phyloP scores from a whole-genome alignment of 2,113 vertebrate species.

The Petaurus breviceps region DNA sequence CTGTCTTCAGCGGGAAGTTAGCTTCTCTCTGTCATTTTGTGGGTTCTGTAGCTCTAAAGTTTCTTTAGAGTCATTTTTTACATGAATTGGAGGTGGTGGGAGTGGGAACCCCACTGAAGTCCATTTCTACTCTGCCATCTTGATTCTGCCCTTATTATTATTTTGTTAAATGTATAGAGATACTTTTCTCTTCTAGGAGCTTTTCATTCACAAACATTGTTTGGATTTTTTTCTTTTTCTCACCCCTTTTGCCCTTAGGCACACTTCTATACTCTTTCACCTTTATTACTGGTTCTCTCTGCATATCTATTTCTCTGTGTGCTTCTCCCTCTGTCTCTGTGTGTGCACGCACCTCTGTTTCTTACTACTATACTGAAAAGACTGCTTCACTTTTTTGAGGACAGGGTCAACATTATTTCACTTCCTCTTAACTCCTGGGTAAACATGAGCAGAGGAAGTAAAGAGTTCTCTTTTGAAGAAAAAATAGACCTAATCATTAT shows the following conservation, averaged over 20 bases:
- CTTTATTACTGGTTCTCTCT: too few relatives aligned
- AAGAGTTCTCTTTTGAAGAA: constrained; percentile 41
- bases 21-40: too few relatives aligned
- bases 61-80: too few relatives aligned
- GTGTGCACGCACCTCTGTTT: background rate
- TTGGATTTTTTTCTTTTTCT: background rate
- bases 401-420: constrained; percentile 34
- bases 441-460: background rate
- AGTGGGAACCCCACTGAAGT: too few relatives aligned
- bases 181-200: background rate
- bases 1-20: too few relatives aligned
- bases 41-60: too few relatives aligned
- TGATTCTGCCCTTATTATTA: too few relatives aligned
- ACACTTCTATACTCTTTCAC: background rate
- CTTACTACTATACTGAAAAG: background rate
- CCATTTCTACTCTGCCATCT: too few relatives aligned
- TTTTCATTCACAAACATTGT: constrained; percentile 15
- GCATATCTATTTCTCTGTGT: too few relatives aligned
- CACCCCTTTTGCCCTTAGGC: background rate
- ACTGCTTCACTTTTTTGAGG: constrained; percentile 34
- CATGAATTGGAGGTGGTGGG: too few relatives aligned
- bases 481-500: background rate
- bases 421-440: constrained; percentile 48
- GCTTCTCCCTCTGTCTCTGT: too few relatives aligned
- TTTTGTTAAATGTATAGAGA: background rate